phyloP scores from a whole-genome alignment of 2,113 vertebrate genomes.

The Struthio camelus region DNA sequence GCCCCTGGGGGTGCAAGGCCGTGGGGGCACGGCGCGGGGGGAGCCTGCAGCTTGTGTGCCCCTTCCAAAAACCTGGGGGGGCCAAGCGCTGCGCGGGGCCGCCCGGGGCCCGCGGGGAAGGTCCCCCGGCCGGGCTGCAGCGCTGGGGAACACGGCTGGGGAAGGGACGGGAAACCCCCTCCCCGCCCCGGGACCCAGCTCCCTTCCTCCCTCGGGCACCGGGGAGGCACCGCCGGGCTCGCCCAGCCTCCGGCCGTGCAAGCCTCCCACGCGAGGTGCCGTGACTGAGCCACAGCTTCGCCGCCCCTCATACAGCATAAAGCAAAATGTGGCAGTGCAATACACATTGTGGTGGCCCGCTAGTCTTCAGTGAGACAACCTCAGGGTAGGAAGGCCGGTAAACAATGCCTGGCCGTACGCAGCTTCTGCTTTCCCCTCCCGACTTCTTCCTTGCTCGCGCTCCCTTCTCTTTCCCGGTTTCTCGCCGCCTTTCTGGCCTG shows the following conservation, averaged over 20 bases:
- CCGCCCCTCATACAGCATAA: background rate
- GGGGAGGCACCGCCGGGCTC: background rate
- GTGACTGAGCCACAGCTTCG: background rate
- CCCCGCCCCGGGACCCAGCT: background rate
- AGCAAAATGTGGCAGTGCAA: background rate
- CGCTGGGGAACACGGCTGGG: background rate
- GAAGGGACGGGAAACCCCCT: background rate
- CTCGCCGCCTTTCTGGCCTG: background rate
- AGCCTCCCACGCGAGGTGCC: background rate
- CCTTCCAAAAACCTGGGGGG: too few relatives aligned
- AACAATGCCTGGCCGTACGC: background rate
- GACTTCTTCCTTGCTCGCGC: background rate
- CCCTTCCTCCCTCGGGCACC: too few relatives aligned
- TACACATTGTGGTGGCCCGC: background rate
- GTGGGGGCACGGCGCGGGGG: too few relatives aligned
- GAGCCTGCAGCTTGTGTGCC: too few relatives aligned
- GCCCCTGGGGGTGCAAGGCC: too few relatives aligned
- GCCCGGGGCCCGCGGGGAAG: too few relatives aligned
- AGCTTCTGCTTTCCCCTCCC: background rate
- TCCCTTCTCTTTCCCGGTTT: too few relatives aligned
- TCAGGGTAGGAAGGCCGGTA: background rate
- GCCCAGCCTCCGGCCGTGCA: background rate
- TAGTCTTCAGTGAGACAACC: background rate
- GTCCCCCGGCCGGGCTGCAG: background rate
- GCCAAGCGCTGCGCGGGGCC: too few relatives aligned